Base-by-base conservation (phyloP, 2,797 vertebrate genomes). In the Tenualosa thibaudeaui region DNA sequence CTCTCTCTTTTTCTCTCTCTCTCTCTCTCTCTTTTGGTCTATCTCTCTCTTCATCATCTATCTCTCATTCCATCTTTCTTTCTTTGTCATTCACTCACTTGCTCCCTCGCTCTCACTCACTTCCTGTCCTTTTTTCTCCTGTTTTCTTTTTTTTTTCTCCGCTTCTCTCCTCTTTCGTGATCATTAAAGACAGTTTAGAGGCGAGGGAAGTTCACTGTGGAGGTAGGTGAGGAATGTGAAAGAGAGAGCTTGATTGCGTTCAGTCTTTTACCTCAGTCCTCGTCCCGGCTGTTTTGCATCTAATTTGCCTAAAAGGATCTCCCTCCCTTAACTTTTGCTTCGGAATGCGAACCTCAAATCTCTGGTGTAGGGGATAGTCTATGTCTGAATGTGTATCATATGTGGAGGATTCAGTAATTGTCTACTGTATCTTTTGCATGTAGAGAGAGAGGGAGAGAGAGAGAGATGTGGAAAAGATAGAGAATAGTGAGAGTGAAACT, bases 201-300 rank as follows among this genome's bases (percentile, higher is more conserved):
- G 37, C 83, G 83, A 37, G 68, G 86, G 89, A 90, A 88, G 86
- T 91, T 65, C 10, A 31, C 7, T 31, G 62, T 65, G 62, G 62
- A 65, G 62, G 62, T 3, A 31, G 62, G 62, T 31, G 62, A 15
- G 68, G 68, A 75, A 75, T 75, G 68, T 6, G 6, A 75, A 75
- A 43, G 68, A 19, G 37, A 40, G 17, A 15, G 15, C 31, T 40
- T 40, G 68, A 75, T 75, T 75, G 12, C 68, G 1, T 15, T 37
- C 37, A 75, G 31, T 40, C 37, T 75, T 75, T 75, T 75, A 75
- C 31, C 68, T 15, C 68, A 37, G 17, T 75, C 26, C 68, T 31
- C 37, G 19, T 19, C 8, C 68, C 68, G 40, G 15, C 68, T 43
- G 68, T 17, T 26, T 40, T 15, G 68, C 68, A 19, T 75, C 68